Conservation (phyloP, 2,113 vertebrate species). For the Polyodon spathula region DNA sequence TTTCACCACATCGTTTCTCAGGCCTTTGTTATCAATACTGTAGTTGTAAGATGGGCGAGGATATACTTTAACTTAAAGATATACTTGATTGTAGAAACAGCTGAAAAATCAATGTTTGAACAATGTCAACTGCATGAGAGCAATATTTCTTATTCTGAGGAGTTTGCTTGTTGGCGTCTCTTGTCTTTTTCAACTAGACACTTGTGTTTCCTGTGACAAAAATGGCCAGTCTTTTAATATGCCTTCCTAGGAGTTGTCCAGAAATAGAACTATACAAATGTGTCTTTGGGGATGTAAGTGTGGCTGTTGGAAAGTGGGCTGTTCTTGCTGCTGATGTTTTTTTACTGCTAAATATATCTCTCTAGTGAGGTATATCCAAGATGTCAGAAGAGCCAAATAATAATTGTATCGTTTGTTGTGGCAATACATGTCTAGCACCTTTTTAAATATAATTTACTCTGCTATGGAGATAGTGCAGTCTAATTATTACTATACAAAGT, state of each 20-base stretch:
- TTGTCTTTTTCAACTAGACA: constrained; percentile 10
- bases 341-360: constrained; percentile 5
- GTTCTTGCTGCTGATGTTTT: not conserved
- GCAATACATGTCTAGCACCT: constrained; percentile 23
- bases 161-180: not conserved
- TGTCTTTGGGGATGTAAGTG: not conserved
- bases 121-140: not conserved
- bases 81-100: constrained; percentile 2
- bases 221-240: not conserved
- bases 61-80: too few species aligned
- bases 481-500: constrained; percentile 12
- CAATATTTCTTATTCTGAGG: not conserved
- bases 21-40: constrained; percentile 20
- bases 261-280: not conserved
- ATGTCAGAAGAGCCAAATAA: not conserved
- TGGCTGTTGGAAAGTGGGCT: not conserved
- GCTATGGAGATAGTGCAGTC: constrained; percentile 40
- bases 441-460: constrained; percentile 28
- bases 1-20: constrained; percentile 26
- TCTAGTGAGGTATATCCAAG: not conserved
- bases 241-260: not conserved
- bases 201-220: constrained; percentile 1
- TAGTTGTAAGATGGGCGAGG: constrained; percentile 5
- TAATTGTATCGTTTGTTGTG: constrained; percentile 4
- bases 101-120: not conserved